Base-by-base conservation (phyloP, 2,888 invertebrate species). In the Microplitis manilae region DNA sequence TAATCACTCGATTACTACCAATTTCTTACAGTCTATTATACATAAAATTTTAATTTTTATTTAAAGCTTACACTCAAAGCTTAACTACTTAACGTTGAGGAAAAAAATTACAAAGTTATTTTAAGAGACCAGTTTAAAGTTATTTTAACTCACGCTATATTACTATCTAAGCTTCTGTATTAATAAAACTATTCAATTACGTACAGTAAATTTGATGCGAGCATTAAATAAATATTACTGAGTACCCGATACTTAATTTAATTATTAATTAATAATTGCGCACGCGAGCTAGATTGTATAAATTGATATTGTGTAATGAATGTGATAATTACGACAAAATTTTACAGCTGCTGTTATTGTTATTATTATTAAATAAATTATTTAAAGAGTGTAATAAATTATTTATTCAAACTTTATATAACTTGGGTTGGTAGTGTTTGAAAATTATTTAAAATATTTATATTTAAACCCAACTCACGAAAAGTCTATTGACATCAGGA, bases 401-500 rank as follows among this genome's bases (percentile, higher is more conserved):
- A 50, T 4, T 30, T 4, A 4, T 30, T 4, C 30, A 30, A 30
- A 30, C 4, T 30, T 30, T 30, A 30, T 30, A 30, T 13, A 50
- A 13, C 8, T 50, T 50, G 50, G 50, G 9, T 50, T 13, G 50
- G 13, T 50, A 50, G 50, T 13, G 0, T 13, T 5, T 50, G 9
- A 13, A 5, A 13, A 50, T 50, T 9, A 8, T 50, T 13, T 50
- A 13, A 50, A 8, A 50, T 50, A 50, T 50, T 50, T 50, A 50
- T 50, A 50, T 50, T 50, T 50, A 50, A 50, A 50, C 13, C 50
- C 50, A 50, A 13, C 50, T 50, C 50, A 50, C 50, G 70, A 76
- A 77, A 73, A 76, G 60, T 70, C 61, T 75, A 39, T 39, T 64
- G 68, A n/a, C 77, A 59, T 50, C 68, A 62, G 60, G 68, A 64